A percentile compares a stretch with the other conserved stretches of the same genome.
Evolutionary conservation across 2,113 vertebrate species (phyloP).

Genomic region (cat (Felis catus)): F.catus_Fca126_mat1.0 CM031419.1:91954001-91954500

Average conservation of each 20-base stretch:
- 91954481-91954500: background rate
- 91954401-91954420: background rate
- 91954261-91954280: background rate
- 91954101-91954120: background rate
- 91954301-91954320: background rate
- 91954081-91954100: background rate
- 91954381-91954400: background rate
- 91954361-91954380: background rate
- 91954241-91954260: background rate
- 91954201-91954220: background rate
- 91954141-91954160: background rate
- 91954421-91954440: background rate
- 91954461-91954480: background rate
- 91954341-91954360: background rate
- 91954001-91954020: background rate
- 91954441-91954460: background rate
- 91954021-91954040: slow-evolving; percentile 9
- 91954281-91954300: accelerated
- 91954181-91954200: background rate
- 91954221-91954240: background rate
- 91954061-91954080: background rate
- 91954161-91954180: background rate
- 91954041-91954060: background rate
- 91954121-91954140: background rate
- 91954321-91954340: background rate